Evolutionary conservation across 2,797 vertebrate species (phyloP).

Genomic region (Myiotriccus ornatus): DNA sequence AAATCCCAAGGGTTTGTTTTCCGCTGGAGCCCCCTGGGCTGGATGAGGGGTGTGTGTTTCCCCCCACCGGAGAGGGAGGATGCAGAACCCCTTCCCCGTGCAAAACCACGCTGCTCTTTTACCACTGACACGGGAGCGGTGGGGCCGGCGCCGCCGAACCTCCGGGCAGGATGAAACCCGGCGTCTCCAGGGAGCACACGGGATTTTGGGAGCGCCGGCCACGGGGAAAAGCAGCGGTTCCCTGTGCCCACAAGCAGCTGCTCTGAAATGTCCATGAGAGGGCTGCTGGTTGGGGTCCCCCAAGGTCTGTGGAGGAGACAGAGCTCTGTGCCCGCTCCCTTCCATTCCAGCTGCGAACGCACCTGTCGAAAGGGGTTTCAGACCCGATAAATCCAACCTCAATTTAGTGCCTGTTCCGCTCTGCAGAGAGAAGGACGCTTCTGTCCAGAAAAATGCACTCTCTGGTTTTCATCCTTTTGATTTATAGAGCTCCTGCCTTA

Average conservation of each 20-base stretch:
- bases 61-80: background rate
- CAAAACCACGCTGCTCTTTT: fast-evolving
- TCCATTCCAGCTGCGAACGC: background rate
- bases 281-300: background rate
- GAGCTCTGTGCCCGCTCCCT: fast-evolving
- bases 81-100: background rate
- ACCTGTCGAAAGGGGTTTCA: background rate
- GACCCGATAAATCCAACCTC: background rate
- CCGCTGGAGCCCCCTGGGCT: background rate
- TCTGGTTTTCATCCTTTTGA: conserved; percentile 43
- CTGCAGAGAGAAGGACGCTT: background rate
- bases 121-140: fast-evolving
- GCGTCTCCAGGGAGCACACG: fast-evolving
- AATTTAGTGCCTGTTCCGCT: background rate
- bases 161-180: fast-evolving
- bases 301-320: background rate
- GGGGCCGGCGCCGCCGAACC: fast-evolving
- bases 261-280: background rate
- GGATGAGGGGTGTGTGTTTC: background rate
- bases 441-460: conserved; percentile 16
- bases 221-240: background rate
- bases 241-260: fast-evolving
- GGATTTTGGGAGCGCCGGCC: fast-evolving
- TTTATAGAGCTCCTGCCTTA: conserved; percentile 39
- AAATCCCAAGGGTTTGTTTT: background rate